phyloP scores from a whole-genome alignment of 2,113 vertebrate species.

The Lasiurus borealis region DNA sequence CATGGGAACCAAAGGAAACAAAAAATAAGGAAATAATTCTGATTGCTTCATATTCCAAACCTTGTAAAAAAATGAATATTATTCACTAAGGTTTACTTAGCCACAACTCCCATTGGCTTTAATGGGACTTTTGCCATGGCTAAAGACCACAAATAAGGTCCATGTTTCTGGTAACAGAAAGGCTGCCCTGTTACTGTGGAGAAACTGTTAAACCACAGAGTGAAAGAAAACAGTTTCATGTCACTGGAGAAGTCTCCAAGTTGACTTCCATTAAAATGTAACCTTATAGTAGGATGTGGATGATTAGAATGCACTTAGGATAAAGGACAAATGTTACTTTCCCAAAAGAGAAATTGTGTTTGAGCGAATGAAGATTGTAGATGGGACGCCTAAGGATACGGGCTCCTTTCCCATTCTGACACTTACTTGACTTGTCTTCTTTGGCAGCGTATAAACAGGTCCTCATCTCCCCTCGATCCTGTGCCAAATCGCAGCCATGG shows the following conservation, averaged over 20 bases:
- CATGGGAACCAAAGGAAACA: slow-evolving; percentile 50
- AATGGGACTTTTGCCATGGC: slow-evolving; percentile 48
- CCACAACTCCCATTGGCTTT: slow-evolving; percentile 65
- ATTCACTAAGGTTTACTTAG: slow-evolving; percentile 57
- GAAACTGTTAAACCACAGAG: slow-evolving; percentile 76
- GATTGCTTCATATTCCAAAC: slow-evolving; percentile 64
- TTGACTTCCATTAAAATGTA: slow-evolving; percentile 80
- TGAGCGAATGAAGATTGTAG: background rate
- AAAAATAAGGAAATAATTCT: slow-evolving; percentile 63
- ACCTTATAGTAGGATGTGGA: slow-evolving; percentile 76
- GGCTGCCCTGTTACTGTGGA: slow-evolving; percentile 62
- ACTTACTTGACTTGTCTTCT: slow-evolving; percentile 68
- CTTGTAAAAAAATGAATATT: slow-evolving; percentile 60
- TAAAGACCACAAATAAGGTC: slow-evolving; percentile 64
- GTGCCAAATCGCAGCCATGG: background rate
- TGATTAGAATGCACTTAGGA: slow-evolving; percentile 71
- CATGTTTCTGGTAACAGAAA: slow-evolving; percentile 72
- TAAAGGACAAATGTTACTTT: slow-evolving; percentile 65
- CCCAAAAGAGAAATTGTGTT: slow-evolving; percentile 65
- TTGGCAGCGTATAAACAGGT: slow-evolving; percentile 31
- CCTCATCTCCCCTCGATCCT: background rate
- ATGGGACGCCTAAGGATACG: slow-evolving; percentile 40
- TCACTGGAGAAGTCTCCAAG: slow-evolving; percentile 66
- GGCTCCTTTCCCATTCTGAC: slow-evolving; percentile 59
- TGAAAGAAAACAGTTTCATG: slow-evolving; percentile 76